phyloP scores from a whole-genome alignment of 2,113 vertebrate genomes.

The Cyprinus carpio region DNA sequence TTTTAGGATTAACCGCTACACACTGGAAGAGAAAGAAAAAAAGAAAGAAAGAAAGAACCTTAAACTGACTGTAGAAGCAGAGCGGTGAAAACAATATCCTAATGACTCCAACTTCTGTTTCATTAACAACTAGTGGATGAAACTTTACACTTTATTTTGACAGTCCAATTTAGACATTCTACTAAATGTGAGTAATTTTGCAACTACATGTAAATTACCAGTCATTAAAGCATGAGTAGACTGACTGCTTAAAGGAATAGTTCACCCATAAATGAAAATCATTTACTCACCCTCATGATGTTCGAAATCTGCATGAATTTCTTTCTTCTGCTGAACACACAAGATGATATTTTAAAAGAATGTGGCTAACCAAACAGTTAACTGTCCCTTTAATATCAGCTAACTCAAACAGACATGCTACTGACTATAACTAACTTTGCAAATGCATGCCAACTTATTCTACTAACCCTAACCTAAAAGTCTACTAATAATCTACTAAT shows the following conservation, averaged over 20 bases:
- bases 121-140: background rate
- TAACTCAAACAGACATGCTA: no score
- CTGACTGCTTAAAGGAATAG: background rate
- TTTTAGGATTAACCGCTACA: slow-evolving; percentile 44
- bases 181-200: background rate
- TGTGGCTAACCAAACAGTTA: no score
- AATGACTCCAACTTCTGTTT: background rate
- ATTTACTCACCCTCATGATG: background rate
- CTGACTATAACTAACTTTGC: background rate
- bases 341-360: background rate
- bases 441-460: background rate
- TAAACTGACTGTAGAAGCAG: background rate
- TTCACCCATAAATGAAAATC: background rate
- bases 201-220: background rate
- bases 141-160: background rate
- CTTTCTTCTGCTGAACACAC: background rate
- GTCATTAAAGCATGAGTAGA: no score
- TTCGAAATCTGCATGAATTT: background rate
- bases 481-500: no score
- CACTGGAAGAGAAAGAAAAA: background rate
- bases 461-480: no score
- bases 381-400: no score
- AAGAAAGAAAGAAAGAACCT: background rate
- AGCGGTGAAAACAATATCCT: background rate
- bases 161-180: background rate